phyloP scores from a whole-genome alignment of 1,140 invertebrate genomes.

The Melipona quadrifasciata region DNA sequence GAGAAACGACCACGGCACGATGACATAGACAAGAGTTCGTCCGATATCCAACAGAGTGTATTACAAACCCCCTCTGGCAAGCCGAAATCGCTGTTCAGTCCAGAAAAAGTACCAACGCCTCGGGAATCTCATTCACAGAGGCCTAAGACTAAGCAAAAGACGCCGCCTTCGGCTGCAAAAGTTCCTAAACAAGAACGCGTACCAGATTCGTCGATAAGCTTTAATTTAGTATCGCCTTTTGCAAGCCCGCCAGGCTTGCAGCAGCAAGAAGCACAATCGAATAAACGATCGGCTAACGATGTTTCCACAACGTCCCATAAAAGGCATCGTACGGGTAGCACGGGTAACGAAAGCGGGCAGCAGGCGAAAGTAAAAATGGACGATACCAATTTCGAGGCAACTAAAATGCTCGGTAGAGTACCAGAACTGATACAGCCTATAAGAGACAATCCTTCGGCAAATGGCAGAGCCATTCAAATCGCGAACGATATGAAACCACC shows the following conservation, averaged over 20 bases:
- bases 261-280: conserved; percentile 51
- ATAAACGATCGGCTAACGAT: conserved; percentile 56
- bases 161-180: conserved; percentile 68
- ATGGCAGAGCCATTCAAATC: conserved; percentile 52
- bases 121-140: conserved; percentile 66
- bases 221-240: conserved; percentile 71
- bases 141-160: conserved; percentile 74
- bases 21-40: conserved; percentile 45
- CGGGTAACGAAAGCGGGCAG: conserved; percentile 73
- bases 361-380: conserved; percentile 73
- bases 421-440: conserved; percentile 69
- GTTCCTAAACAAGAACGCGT: conserved; percentile 66
- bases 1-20: conserved; percentile 67
- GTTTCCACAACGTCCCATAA: conserved; percentile 52
- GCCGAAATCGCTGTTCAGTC: conserved; percentile 81
- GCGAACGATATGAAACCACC: conserved; percentile 75
- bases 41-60: conserved; percentile 34
- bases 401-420: conserved; percentile 67
- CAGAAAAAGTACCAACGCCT: conserved; percentile 78
- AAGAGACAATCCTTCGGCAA: conserved; percentile 61
- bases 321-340: conserved; percentile 68
- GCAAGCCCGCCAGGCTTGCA: conserved; percentile 57
- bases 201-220: conserved; percentile 55
- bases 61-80: conserved; percentile 62
- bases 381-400: conserved; percentile 65